phyloP scores from a whole-genome alignment of 53 echinoderm and acorn worm species.

The Holothuria scabra region DNA sequence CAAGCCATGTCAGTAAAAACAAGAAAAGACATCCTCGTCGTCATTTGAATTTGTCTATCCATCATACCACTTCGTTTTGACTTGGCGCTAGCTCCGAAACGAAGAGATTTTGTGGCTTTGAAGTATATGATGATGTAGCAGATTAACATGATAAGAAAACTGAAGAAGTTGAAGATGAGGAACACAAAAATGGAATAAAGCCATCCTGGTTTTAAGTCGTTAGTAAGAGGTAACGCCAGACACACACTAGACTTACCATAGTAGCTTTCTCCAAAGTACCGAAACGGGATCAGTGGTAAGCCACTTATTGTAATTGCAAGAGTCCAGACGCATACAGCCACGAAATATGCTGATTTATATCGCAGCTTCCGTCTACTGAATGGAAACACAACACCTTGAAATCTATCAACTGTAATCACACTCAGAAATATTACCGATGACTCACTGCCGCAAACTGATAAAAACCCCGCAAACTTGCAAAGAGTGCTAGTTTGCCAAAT shows the following conservation, averaged over 20 bases:
- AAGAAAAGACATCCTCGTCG: slow-evolving; percentile 12
- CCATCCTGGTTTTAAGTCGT: slow-evolving; percentile 17
- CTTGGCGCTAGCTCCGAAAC: neutral
- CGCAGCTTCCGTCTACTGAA: neutral
- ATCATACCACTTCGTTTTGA: neutral
- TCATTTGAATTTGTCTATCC: slow-evolving; percentile 13
- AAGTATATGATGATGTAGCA: slow-evolving; percentile 29
- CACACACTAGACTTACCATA: slow-evolving; percentile 45
- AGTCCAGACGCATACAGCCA: slow-evolving; percentile 12
- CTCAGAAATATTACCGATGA: slow-evolving; percentile 37
- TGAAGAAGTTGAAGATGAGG: slow-evolving; percentile 32
- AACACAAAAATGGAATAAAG: slow-evolving; percentile 35
- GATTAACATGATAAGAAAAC: slow-evolving; percentile 33
- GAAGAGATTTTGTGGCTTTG: neutral
- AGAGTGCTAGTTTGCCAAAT: slow-evolving; percentile 10
- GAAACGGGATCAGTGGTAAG: neutral
- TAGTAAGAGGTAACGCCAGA: slow-evolving; percentile 27
- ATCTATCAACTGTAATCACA: slow-evolving; percentile 47
- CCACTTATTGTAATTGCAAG: neutral
- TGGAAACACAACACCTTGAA: slow-evolving; percentile 7
- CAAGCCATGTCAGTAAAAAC: slow-evolving; percentile 10
- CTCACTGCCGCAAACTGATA: slow-evolving; percentile 32
- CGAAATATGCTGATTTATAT: neutral
- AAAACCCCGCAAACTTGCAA: slow-evolving; percentile 32
- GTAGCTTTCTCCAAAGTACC: slow-evolving; percentile 40